Evolutionary conservation across 1,140 invertebrate species (phyloP).

Genomic region (Drosophila grimshawi): DNA sequence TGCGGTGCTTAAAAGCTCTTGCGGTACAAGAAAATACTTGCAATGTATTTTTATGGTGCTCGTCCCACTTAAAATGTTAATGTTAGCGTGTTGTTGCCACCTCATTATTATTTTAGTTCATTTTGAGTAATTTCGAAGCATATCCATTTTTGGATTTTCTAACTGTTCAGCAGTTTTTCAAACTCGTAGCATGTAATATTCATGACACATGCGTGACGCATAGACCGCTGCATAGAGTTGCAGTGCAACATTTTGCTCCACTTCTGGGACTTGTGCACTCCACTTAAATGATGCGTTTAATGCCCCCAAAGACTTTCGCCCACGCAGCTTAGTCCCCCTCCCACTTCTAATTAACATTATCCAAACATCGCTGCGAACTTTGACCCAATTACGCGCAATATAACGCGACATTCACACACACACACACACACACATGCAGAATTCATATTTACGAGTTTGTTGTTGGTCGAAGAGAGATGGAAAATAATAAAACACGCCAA

Average conservation of each 20-base stretch:
- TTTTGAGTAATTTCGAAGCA: no score
- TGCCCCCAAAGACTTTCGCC: conserved; percentile 41
- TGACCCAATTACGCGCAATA: conserved; percentile 52
- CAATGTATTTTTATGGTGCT: no score
- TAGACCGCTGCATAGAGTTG: background rate
- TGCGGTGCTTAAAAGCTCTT: no score
- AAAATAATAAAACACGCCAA: conserved; percentile 42
- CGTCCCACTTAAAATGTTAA: no score
- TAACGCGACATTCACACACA: conserved; percentile 21
- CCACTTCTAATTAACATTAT: conserved; percentile 47
- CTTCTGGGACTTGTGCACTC: conserved; percentile 7
- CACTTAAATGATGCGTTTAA: conserved; percentile 27
- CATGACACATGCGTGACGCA: conserved; percentile 15
- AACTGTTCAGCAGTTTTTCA: background rate
- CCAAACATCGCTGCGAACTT: conserved; percentile 52
- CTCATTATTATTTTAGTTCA: background rate
- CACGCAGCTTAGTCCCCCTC: conserved; percentile 31
- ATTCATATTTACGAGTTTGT: conserved; percentile 29
- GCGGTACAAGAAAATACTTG: no score
- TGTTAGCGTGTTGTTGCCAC: background rate
- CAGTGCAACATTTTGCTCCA: background rate
- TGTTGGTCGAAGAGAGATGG: conserved; percentile 8
- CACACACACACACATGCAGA: conserved; percentile 21
- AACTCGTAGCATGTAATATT: background rate
- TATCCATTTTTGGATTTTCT: background rate